These are phyloP conservation scores for Pheosia gnoma DNA, from an alignment of 2,888 invertebrate genomes.

Conservation along the genomic window DNA sequence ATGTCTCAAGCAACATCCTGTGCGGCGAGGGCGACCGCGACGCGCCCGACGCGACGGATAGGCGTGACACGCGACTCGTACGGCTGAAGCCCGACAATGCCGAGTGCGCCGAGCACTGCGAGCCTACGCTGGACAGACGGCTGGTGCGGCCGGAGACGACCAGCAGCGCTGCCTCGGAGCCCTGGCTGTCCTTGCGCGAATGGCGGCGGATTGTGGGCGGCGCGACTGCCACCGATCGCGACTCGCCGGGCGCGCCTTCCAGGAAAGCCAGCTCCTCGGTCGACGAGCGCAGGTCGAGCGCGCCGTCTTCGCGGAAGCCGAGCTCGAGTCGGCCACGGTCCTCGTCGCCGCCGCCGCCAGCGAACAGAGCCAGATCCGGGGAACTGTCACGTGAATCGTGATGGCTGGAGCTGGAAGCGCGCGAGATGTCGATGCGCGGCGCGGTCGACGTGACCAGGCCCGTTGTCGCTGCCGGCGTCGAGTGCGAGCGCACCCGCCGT, in stretches of 20 bases:
- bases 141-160: slow-evolving; percentile 92
- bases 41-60: slow-evolving; percentile 78
- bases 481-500: slow-evolving; percentile 73
- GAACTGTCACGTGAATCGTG: slow-evolving; percentile 94
- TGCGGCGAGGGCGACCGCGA: slow-evolving; percentile 95
- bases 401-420: slow-evolving; percentile 94
- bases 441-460: slow-evolving; percentile 87
- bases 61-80: slow-evolving; percentile 63
- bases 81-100: slow-evolving; percentile 59
- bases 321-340: slow-evolving; percentile 66
- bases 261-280: slow-evolving; percentile 95
- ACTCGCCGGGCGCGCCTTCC: slow-evolving; percentile 78
- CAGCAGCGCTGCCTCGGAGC: slow-evolving; percentile 90
- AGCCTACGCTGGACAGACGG: slow-evolving; percentile 89
- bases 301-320: slow-evolving; percentile 90
- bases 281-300: slow-evolving; percentile 93
- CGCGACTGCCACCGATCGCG: slow-evolving; percentile 38
- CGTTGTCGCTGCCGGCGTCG: slow-evolving; percentile 60
- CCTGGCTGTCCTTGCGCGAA: slow-evolving; percentile 89
- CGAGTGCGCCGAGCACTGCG: slow-evolving; percentile 88
- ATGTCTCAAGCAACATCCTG: slow-evolving; percentile 94
- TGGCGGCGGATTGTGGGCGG: slow-evolving; percentile 75
- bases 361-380: slow-evolving; percentile 92
- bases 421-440: slow-evolving; percentile 94
- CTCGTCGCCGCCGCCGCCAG: slow-evolving; percentile 69